These are phyloP conservation scores for Andrena camellia DNA, from an alignment of 2,888 invertebrate species.

Conservation along the genomic window DNA sequence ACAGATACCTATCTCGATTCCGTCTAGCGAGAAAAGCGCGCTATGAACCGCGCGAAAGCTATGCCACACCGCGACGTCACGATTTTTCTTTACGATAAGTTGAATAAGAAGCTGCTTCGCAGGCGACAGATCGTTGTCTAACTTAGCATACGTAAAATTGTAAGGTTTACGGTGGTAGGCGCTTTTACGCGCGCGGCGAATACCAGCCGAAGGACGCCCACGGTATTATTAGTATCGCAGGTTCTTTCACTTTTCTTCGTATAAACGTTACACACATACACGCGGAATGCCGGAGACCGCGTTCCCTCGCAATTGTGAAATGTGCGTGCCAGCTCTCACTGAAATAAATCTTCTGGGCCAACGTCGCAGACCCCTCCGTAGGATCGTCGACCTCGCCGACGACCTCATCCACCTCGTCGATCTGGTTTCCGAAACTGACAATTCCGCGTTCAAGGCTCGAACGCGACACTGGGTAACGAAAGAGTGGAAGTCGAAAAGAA, in stretches of 20 bases:
- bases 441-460: no score
- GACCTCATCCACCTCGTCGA: no score
- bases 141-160: no score
- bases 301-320: neutral
- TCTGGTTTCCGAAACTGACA: no score
- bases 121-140: no score
- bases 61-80: no score
- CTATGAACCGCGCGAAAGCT: neutral
- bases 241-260: slow-evolving; percentile 29
- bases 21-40: neutral
- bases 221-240: slow-evolving; percentile 27
- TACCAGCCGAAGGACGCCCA: slow-evolving; percentile 18
- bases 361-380: neutral
- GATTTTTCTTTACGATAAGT: no score
- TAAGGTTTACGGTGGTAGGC: neutral
- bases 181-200: neutral
- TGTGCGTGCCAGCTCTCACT: neutral
- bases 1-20: neutral
- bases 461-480: neutral
- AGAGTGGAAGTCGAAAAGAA: neutral
- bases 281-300: neutral
- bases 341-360: neutral
- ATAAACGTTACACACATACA: neutral
- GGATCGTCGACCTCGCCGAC: neutral
- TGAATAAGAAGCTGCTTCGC: no score